A percentile compares a stretch with the other conserved stretches of the same genome.
Evolutionary conservation across 2,113 vertebrate genomes (phyloP).

Genomic region (Eudorcas thomsonii): DNA sequence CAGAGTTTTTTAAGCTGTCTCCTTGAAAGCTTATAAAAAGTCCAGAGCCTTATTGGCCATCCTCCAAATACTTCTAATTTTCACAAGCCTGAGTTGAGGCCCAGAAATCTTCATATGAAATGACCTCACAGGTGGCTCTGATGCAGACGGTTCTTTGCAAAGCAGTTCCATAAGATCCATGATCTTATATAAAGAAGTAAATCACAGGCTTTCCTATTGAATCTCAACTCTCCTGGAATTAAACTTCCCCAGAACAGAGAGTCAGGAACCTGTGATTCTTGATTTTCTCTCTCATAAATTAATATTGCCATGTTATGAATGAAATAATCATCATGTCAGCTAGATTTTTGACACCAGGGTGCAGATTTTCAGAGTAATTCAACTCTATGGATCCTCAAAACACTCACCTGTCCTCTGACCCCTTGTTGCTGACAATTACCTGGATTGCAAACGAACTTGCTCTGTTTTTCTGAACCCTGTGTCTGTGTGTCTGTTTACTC

Average conservation of each 20-base stretch:
- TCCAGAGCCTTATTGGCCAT: not conserved
- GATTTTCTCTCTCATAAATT: not conserved
- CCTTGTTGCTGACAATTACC: not conserved
- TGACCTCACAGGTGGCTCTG: not conserved
- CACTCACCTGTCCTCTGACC: not conserved
- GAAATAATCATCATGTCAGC: not conserved
- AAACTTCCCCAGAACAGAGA: not conserved
- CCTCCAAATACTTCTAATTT: not conserved
- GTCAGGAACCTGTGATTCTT: not conserved
- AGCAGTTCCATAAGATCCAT: not conserved
- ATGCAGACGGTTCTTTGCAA: not conserved
- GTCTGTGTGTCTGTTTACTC: not conserved
- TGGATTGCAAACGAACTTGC: not conserved
- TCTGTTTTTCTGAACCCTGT: not conserved
- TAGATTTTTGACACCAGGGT: not conserved
- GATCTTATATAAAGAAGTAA: not conserved
- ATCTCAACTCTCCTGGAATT: not conserved
- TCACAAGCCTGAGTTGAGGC: rapidly evolving
- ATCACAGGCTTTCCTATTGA: not conserved
- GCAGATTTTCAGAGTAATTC: not conserved
- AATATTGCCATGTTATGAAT: not conserved
- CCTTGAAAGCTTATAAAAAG: not conserved
- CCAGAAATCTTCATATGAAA: not conserved
- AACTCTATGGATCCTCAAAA: not conserved
- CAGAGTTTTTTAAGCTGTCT: not conserved